These are phyloP conservation scores for Agapostemon virescens DNA, from an alignment of 2,888 invertebrate species.

Conservation along the genomic window DNA sequence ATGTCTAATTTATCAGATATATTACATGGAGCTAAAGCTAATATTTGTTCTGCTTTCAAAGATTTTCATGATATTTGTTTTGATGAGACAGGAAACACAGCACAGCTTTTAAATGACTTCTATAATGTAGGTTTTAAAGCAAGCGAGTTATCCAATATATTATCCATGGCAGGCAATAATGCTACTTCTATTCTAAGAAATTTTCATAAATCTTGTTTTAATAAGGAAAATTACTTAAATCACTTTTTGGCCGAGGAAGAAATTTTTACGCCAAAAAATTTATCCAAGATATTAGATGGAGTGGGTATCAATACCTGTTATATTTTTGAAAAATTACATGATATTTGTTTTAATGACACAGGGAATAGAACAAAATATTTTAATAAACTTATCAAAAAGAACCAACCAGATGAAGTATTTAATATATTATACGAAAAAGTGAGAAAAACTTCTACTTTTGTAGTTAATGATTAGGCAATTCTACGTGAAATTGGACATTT, in stretches of 20 bases:
- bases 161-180: conserved; percentile 70
- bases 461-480: too few relatives aligned
- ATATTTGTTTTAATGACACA: conserved; percentile 63
- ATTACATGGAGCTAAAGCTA: conserved; percentile 70
- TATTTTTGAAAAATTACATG: conserved; percentile 56
- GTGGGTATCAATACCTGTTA: conserved; percentile 58
- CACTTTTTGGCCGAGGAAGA: conserved; percentile 66
- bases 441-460: conserved; percentile 46
- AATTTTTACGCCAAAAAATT: conserved; percentile 70
- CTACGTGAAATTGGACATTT: too few relatives aligned
- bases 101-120: conserved; percentile 62
- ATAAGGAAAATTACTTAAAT: conserved; percentile 68
- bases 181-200: conserved; percentile 69
- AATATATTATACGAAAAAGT: conserved; percentile 66
- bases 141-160: conserved; percentile 70
- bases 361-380: conserved; percentile 73
- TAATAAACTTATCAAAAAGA: conserved; percentile 64
- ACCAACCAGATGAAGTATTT: conserved; percentile 53
- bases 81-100: conserved; percentile 55
- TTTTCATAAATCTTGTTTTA: conserved; percentile 72
- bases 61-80: conserved; percentile 71
- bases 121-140: conserved; percentile 45
- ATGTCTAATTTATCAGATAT: conserved; percentile 68
- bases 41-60: conserved; percentile 72
- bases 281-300: conserved; percentile 57